A percentile compares a stretch with the other conserved stretches of the same genome.
phyloP scores from a whole-genome alignment of 2,797 vertebrate species.

The Aulostomus chinensis region DNA sequence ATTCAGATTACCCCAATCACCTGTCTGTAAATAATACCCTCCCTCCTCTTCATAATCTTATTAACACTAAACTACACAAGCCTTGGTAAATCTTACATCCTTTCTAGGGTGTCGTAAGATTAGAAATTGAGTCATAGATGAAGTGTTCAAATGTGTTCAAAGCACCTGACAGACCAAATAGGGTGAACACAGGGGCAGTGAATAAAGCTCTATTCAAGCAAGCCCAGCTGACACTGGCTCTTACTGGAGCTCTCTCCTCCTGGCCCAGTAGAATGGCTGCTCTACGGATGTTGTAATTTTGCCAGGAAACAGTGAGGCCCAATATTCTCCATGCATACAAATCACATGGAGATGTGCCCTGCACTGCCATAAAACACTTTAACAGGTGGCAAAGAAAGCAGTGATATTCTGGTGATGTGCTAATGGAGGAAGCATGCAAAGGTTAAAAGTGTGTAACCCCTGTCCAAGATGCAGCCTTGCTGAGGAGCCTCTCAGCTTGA shows the following conservation, averaged over 20 bases:
- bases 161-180: slow-evolving; percentile 51
- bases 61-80: too few relatives aligned
- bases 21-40: too few relatives aligned
- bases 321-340: slow-evolving; percentile 64
- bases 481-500: slow-evolving; percentile 23
- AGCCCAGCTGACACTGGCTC: slow-evolving; percentile 72
- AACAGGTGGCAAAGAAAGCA: slow-evolving; percentile 21
- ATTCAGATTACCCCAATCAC: too few relatives aligned
- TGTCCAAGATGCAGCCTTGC: slow-evolving; percentile 43
- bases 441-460: slow-evolving; percentile 37
- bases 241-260: slow-evolving; percentile 63
- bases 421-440: slow-evolving; percentile 63
- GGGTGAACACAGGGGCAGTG: neutral
- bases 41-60: too few relatives aligned
- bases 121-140: too few relatives aligned
- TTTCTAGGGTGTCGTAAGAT: too few relatives aligned
- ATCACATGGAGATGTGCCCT: slow-evolving; percentile 56
- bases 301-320: slow-evolving; percentile 73
- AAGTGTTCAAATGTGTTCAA: slow-evolving; percentile 40
- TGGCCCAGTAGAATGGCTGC: slow-evolving; percentile 68
- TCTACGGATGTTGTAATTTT: slow-evolving; percentile 75
- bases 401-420: slow-evolving; percentile 58
- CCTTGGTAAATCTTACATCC: too few relatives aligned
- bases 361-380: slow-evolving; percentile 49
- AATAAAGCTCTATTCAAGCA: slow-evolving; percentile 75